Conservation (phyloP, 2,888 invertebrate species). For the Malthinus flaveolus region DNA sequence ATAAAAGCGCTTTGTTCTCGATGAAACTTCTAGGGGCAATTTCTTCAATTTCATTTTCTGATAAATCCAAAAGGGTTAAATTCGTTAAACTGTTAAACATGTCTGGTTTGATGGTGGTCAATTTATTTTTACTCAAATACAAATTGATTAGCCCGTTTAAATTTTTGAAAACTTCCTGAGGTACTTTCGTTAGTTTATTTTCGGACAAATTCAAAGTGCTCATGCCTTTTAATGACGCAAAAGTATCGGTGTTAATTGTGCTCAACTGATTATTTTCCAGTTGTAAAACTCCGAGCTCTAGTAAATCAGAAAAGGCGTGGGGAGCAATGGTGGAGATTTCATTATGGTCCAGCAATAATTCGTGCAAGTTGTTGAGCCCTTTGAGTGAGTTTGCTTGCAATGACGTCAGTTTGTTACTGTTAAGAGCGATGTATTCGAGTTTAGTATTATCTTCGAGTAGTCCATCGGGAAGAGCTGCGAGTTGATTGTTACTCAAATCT, state of each 20-base stretch:
- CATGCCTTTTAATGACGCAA: neutral
- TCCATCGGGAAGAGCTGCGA: neutral
- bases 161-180: neutral
- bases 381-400: neutral
- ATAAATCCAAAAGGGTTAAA: slow-evolving; percentile 3
- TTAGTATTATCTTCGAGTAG: neutral
- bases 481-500: neutral
- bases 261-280: neutral
- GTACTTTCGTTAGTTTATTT: neutral
- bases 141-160: neutral
- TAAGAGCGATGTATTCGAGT: neutral
- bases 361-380: neutral
- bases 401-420: neutral
- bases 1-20: neutral
- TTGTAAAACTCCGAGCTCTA: neutral
- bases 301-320: neutral
- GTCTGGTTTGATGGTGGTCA: neutral
- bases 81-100: neutral
- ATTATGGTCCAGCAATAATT: neutral
- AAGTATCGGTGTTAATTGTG: neutral
- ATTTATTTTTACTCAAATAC: neutral
- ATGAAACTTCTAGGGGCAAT: neutral
- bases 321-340: neutral
- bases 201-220: neutral
- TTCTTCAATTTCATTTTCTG: slow-evolving; percentile 4